These are phyloP conservation scores for Cladopsammia gracilis DNA, from an alignment of 64 coral and sea anemone species.

Conservation along the genomic window DNA sequence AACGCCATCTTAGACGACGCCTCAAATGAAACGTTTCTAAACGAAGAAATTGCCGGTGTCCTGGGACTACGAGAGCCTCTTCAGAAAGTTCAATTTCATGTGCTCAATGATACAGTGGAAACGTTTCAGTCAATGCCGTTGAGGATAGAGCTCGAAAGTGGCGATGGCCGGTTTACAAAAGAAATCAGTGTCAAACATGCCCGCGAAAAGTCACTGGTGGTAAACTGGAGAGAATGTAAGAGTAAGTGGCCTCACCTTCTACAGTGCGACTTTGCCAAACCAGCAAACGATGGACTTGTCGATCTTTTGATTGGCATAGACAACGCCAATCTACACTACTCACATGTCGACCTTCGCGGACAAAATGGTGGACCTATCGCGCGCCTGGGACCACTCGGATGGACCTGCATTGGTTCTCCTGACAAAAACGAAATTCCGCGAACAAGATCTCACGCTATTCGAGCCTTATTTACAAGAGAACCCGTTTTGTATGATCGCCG, in stretches of 20 bases:
- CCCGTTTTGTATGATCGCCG: neutral
- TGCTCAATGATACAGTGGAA: slow-evolving; percentile 67
- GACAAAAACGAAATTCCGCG: neutral
- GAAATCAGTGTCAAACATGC: slow-evolving; percentile 68
- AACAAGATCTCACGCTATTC: neutral
- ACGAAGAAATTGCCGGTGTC: slow-evolving; percentile 58
- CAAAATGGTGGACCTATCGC: slow-evolving; percentile 35
- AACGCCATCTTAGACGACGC: slow-evolving; percentile 70
- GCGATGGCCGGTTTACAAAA: slow-evolving; percentile 19
- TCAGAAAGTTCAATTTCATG: slow-evolving; percentile 43
- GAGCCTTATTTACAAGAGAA: neutral
- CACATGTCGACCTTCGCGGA: slow-evolving; percentile 35
- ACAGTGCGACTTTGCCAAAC: slow-evolving; percentile 51
- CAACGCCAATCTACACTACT: slow-evolving; percentile 66
- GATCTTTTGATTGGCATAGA: slow-evolving; percentile 64
- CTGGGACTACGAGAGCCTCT: slow-evolving; percentile 24
- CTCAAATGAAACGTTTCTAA: slow-evolving; percentile 77
- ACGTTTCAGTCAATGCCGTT: slow-evolving; percentile 54
- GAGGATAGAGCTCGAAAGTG: slow-evolving; percentile 46
- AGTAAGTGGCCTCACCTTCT: slow-evolving; percentile 45
- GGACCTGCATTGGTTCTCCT: slow-evolving; percentile 21
- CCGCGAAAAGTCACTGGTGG: slow-evolving; percentile 55
- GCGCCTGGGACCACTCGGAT: slow-evolving; percentile 47
- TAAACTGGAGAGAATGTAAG: slow-evolving; percentile 50
- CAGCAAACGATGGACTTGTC: slow-evolving; percentile 23